Evolutionary conservation across 2,888 invertebrate genomes (phyloP), one percentile per base, ranked within the genome.

Genomic region (Spodoptera exigua): DNA sequence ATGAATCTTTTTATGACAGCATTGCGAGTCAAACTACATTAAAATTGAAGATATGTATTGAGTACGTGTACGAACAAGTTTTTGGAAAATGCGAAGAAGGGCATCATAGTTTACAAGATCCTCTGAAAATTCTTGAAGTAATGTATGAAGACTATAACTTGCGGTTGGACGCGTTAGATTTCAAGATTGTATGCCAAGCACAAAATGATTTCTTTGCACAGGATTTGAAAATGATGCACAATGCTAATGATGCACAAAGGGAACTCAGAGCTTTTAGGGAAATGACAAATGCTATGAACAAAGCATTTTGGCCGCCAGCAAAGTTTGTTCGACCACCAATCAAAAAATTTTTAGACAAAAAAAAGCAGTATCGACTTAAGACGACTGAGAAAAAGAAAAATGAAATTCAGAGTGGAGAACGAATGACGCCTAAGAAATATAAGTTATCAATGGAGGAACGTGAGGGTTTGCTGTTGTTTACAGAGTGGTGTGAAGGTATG

Each of bases 51-150:
- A 93, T 93, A 61, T 94, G 94, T 74, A 87, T 94, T 35, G 94
- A 94, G 79, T 94, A 89, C 63, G 94, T 94, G 17, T 94, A 93
- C 60, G 92, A 93, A 80, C 87, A 93, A 84, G 78, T 94, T 37
- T 89, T 92, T 68, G 93, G 94, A 0, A 93, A 93, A 71, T 91
- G 92, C 74, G 93, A 94, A 74, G 94, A 94, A 78, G 93, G 92
- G 2, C 94, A 94, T 75, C 84, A 89, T 68, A 89, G 80, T 71
- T 69, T 94, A 51, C 84, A 87, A 46, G 94, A 93, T 68, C 93
- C 93, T 14, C 91, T 94, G 89, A 94, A 92, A 83, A 89, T 93
- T 61, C 82, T 94, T 48, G 94, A 94, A 85, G 84, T 92, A 13
- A 88, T 88, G 86, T 94, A 94, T 63, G 93, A 94, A 80, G 90